These are phyloP conservation scores for Knipowitschia caucasica DNA, from an alignment of 2,797 vertebrate genomes.

Conservation along the genomic window DNA sequence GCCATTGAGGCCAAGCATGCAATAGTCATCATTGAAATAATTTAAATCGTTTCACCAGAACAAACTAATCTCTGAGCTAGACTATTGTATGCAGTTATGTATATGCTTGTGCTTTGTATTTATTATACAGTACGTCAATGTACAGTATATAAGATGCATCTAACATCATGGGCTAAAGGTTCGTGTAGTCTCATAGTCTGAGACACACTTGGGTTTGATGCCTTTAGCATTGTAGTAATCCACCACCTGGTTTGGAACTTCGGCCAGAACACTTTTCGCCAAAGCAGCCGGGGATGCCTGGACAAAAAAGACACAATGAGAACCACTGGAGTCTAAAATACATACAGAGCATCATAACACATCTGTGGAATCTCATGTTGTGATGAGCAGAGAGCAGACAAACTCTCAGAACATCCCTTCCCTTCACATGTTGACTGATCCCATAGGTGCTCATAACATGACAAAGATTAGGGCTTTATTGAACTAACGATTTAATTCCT, in stretches of 20 bases:
- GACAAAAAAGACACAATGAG: slow-evolving; percentile 32
- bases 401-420: slow-evolving; percentile 21
- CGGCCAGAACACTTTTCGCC: slow-evolving; percentile 96
- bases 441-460: slow-evolving; percentile 3
- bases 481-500: background rate
- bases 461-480: background rate
- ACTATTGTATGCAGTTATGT: slow-evolving; percentile 71
- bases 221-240: slow-evolving; percentile 99
- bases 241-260: slow-evolving; percentile 99
- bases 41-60: slow-evolving; percentile 65
- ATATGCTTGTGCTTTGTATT: slow-evolving; percentile 68
- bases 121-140: slow-evolving; percentile 55
- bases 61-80: slow-evolving; percentile 71
- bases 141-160: slow-evolving; percentile 60
- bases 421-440: slow-evolving; percentile 14
- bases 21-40: slow-evolving; percentile 60
- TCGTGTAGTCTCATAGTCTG: slow-evolving; percentile 94
- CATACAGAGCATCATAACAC: slow-evolving; percentile 17
- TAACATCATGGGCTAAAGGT: slow-evolving; percentile 89
- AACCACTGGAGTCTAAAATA: slow-evolving; percentile 24
- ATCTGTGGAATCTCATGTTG: slow-evolving; percentile 27
- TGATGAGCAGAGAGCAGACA: slow-evolving; percentile 25
- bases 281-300: slow-evolving; percentile 97
- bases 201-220: slow-evolving; percentile 95
- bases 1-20: slow-evolving; percentile 68